These are phyloP conservation scores for Noctua pronuba DNA, from an alignment of 2,888 invertebrate genomes.

Conservation along the genomic window DNA sequence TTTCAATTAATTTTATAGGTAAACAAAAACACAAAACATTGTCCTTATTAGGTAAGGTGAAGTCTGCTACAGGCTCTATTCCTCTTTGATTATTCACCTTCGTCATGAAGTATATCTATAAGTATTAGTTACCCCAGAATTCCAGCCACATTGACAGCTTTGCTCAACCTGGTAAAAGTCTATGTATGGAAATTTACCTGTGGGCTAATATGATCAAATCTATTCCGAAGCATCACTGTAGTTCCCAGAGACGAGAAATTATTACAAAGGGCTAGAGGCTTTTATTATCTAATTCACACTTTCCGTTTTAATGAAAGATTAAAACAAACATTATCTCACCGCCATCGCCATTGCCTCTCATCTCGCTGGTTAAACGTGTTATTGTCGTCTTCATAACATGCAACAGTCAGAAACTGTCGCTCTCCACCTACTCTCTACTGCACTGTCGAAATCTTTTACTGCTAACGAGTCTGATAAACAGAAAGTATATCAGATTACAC, in stretches of 20 bases:
- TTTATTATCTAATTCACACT: not conserved
- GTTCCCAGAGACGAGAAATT: not conserved
- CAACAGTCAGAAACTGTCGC: slow-evolving; percentile 19
- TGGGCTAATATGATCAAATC: not conserved
- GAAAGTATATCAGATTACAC: slow-evolving; percentile 7
- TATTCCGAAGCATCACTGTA: not conserved
- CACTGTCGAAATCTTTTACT: not conserved
- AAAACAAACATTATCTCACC: not conserved
- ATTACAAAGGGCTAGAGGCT: not conserved
- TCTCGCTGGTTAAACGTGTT: slow-evolving; percentile 29
- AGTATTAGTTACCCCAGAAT: not conserved
- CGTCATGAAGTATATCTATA: not conserved
- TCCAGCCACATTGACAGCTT: not conserved
- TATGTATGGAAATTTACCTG: not conserved
- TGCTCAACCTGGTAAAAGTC: not conserved
- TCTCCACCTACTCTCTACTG: slow-evolving; percentile 36
- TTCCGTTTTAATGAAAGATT: not conserved
- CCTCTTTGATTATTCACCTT: not conserved
- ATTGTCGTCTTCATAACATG: slow-evolving; percentile 33
- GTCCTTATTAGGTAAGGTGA: not conserved
- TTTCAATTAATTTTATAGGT: not conserved
- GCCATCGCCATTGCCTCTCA: slow-evolving; percentile 6
- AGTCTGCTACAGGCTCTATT: not conserved
- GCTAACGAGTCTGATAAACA: slow-evolving; percentile 4
- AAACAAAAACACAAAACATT: not conserved